Base-by-base conservation (phyloP, 2,888 invertebrate species). In the Drosophila kuntzei region DNA sequence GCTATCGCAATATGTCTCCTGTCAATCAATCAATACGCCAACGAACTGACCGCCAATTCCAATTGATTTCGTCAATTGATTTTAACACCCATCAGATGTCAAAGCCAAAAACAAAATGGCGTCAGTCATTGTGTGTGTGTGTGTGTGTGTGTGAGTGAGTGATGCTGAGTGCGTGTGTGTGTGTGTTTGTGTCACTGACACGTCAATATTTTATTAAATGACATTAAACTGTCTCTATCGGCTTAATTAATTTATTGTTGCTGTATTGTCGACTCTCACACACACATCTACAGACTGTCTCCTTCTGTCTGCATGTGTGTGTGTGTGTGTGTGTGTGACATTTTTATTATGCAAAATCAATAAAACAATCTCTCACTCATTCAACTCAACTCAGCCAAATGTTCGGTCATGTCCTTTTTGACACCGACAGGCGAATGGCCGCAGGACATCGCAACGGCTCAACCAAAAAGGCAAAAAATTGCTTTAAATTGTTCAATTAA, bases 221-320 rank as follows among this genome's bases (percentile, higher is more conserved):
- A 90, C 90, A 91, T 91, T 91, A 91, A 92, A 90, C 87, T 90
- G 90, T 91, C 91, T 91, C 91, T 90, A 92, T 91, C 90, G 90
- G 85, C 90, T 91, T 92, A 91, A 91, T 91, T 91, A 91, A 91
- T 91, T 91, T 92, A 91, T 92, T 91, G 85, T 90, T 91, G 85
- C 89, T 90, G 89, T 90, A 80, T 84, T 80, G 85, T 75, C 79
- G 74, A 75, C 79, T 66, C 65, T 18, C 70, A 66, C 64, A 57
- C 63, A 49, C 9, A 8, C 14, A 27, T 12, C 20, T 20, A n/a
- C 34, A 44, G 14, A 3, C 50, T 22, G 27, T 20, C 8, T 49
- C 14, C 49, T 25, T 14, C 18, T 47, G 32, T 14, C 18, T 47
- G 20, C 18, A 25, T 37, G 8, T 51, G 27, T 8, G 29, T 39